Evolutionary conservation across 2,888 invertebrate species (phyloP), one percentile per base, ranked within the genome.

Genomic region (Pachliopta kotzebuea): DNA sequence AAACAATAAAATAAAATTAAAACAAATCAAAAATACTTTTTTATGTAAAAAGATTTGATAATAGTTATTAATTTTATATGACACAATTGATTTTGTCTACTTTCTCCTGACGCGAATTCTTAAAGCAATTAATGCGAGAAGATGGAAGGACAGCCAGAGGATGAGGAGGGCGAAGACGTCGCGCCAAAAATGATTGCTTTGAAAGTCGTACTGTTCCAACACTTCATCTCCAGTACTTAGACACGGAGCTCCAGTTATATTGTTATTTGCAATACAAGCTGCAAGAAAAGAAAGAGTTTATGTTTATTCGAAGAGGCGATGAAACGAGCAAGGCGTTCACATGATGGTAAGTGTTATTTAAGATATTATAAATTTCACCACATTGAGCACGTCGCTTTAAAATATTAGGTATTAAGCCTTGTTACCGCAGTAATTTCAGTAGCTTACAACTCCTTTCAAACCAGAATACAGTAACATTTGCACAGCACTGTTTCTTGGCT

Each of bases 201-300:
- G 84, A 83, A 97, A 97, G 83, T 95, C 95, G 78, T 95, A 96
- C 66, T 93, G 93, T 49, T 93, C 92, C 54, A 97, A 87, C 0
- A 97, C 96, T 74, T 95, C 94, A 23, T 92, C 86, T 0, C 97
- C 97, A 3, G 93, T 93, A 67, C 91, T 93, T 58, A 96, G 82
- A 76, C 97, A 97, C 0, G 96, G 96, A 9, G 94, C 79, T 8
- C 94, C 94, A 0, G 91, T 83, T 17, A 45, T 61, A 20, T 64
- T 67, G 62, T 92, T 88, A 45, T 90, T 81, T 42, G 85, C 82
- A 60, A 93, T 92, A 78, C 96, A 96, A 2, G 84, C 87, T 87
- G 80, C 17, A 79, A 79, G 21, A 64, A 62, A 53, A 24, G 18
- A 20, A 6, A 11, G 56, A n/a, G 9, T 26, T 49, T 4, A 26